These are phyloP conservation scores for Phymanthus crucifer DNA, from an alignment of 92 coral and sea anemone genomes.

Conservation along the genomic window DNA sequence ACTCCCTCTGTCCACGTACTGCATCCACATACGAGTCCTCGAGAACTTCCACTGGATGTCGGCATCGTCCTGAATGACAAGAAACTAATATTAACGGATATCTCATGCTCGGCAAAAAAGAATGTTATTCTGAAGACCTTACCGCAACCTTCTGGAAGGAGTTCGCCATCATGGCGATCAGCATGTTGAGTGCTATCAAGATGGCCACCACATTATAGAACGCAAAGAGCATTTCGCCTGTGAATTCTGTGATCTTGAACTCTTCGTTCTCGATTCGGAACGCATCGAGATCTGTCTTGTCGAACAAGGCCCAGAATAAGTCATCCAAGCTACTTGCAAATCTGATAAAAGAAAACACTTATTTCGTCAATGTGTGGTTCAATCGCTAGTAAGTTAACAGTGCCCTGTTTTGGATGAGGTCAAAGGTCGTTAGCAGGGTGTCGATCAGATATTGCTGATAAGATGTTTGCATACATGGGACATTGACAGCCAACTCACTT, in stretches of 20 bases:
- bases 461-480: too few relatives aligned
- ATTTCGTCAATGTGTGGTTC: too few relatives aligned
- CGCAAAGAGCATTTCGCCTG: constrained; percentile 73
- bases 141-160: constrained; percentile 81
- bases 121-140: constrained; percentile 6
- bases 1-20: constrained; percentile 77
- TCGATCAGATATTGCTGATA: too few relatives aligned
- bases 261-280: constrained; percentile 49
- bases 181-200: constrained; percentile 84
- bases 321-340: constrained; percentile 41
- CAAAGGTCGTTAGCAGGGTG: too few relatives aligned
- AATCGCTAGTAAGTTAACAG: too few relatives aligned
- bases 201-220: constrained; percentile 72
- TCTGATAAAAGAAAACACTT: constrained; percentile 13
- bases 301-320: constrained; percentile 92
- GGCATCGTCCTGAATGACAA: constrained; percentile 59
- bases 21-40: constrained; percentile 88
- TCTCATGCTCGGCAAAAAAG: background rate
- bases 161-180: constrained; percentile 85
- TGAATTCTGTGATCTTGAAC: constrained; percentile 63
- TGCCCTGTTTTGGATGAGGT: too few relatives aligned
- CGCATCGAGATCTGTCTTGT: constrained; percentile 65
- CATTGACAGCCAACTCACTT: constrained; percentile 12
- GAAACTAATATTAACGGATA: too few relatives aligned
- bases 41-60: constrained; percentile 89